Evolutionary conservation across 2,113 vertebrate genomes (phyloP).

Genomic region (Stictonetta naevosa): DNA sequence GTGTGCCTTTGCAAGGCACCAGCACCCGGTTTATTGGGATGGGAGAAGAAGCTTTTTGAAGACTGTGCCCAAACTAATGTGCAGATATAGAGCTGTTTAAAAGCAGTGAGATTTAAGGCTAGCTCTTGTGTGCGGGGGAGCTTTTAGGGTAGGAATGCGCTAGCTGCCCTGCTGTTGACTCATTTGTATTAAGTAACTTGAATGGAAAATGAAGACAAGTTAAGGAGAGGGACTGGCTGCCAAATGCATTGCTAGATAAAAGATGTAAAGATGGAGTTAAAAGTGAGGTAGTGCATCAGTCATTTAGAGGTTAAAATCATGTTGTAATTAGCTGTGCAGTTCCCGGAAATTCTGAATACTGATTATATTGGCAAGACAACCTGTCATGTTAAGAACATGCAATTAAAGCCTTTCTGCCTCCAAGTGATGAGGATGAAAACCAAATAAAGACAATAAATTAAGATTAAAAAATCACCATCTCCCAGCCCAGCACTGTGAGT

Average conservation of each 20-base stretch:
- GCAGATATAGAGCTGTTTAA: neutral
- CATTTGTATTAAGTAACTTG: neutral
- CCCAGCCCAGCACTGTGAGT: neutral
- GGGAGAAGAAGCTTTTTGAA: neutral
- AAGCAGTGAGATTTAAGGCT: neutral
- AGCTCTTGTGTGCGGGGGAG: neutral
- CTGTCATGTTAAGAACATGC: neutral
- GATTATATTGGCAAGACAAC: neutral
- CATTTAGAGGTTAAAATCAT: neutral
- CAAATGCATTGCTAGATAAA: neutral
- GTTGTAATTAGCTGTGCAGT: neutral
- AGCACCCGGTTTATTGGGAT: neutral
- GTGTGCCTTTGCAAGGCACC: neutral
- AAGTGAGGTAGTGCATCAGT: neutral
- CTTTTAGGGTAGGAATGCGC: neutral
- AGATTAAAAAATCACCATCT: neutral
- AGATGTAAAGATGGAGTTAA: neutral
- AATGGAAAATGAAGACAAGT: neutral
- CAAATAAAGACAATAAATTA: neutral
- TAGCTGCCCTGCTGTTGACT: neutral
- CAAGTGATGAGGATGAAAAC: neutral
- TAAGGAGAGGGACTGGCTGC: neutral
- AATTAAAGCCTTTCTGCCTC: neutral
- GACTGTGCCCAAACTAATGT: fast-evolving
- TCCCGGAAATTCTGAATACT: neutral